A percentile compares a stretch with the other conserved stretches of the same genome.
Conservation (phyloP, 2,797 vertebrate genomes). For the Fistularia commersonii region DNA sequence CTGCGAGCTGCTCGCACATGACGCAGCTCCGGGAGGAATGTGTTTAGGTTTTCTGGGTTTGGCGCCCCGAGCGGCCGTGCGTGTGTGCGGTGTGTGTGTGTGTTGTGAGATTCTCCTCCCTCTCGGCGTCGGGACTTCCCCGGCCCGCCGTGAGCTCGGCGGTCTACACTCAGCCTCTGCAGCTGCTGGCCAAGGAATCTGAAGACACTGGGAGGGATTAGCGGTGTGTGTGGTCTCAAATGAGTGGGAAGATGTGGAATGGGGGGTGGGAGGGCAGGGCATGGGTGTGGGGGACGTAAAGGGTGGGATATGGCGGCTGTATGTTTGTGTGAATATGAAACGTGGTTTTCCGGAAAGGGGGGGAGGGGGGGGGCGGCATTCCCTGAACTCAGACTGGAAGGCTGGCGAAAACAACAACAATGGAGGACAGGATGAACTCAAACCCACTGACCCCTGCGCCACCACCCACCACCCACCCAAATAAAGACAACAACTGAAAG, state of each 20-base stretch:
- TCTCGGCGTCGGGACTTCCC: conserved; percentile 6
- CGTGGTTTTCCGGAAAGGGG: conserved; percentile 18
- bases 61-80: conserved; percentile 30
- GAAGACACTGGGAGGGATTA: conserved; percentile 62
- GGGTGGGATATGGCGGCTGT: conserved; percentile 23
- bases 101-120: conserved; percentile 26
- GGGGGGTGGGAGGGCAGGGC: conserved; percentile 44
- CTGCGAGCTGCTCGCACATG: neutral
- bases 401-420: conserved; percentile 36
- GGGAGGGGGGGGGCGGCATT: conserved; percentile 52
- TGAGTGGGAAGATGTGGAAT: conserved; percentile 39
- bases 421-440: too few species aligned
- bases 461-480: too few species aligned
- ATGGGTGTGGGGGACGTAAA: conserved; percentile 11
- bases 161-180: too few species aligned
- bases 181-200: too few species aligned
- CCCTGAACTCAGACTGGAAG: conserved; percentile 62
- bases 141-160: too few species aligned
- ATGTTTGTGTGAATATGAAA: conserved; percentile 19
- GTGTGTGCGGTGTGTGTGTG: conserved; percentile 9
- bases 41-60: conserved; percentile 42
- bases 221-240: conserved; percentile 47
- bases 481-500: conserved; percentile 17
- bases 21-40: conserved; percentile 26
- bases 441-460: too few species aligned